A percentile compares a stretch with the other conserved stretches of the same genome.
Evolutionary conservation across 2,113 vertebrate genomes (phyloP).

Genomic region (Desmodus rotundus): DNA sequence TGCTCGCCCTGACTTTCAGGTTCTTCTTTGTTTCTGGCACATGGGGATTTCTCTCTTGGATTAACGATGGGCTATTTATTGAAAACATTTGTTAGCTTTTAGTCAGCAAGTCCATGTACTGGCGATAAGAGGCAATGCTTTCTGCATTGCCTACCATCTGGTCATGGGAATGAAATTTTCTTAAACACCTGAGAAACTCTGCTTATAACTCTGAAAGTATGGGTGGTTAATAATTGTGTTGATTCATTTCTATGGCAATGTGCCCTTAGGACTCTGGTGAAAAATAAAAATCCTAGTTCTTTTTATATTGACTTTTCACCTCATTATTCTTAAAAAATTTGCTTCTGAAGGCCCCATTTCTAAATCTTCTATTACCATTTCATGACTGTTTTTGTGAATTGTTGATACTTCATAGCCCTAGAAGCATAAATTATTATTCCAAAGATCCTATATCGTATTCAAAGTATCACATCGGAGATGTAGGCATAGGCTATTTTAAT

Average conservation of each 20-base stretch:
- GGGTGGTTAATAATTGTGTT: background rate
- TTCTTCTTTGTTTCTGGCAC: background rate
- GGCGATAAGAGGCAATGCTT: background rate
- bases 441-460: slow-evolving; percentile 17
- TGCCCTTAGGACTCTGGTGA: background rate
- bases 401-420: slow-evolving; percentile 13
- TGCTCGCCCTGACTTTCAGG: background rate
- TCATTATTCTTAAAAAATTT: slow-evolving; percentile 43
- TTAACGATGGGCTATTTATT: background rate
- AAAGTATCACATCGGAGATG: background rate
- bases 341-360: slow-evolving; percentile 30
- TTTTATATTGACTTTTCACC: slow-evolving; percentile 48
- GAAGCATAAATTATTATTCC: slow-evolving; percentile 42
- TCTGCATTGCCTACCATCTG: background rate
- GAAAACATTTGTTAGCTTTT: background rate
- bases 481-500: background rate
- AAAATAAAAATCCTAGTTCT: slow-evolving; percentile 39
- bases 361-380: slow-evolving; percentile 36
- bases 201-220: background rate
- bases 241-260: slow-evolving; percentile 37
- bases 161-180: background rate
- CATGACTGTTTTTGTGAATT: slow-evolving; percentile 42
- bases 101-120: background rate
- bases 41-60: background rate
- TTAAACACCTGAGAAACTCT: background rate